phyloP scores from a whole-genome alignment of 2,797 vertebrate genomes.

The Microctenopoma steveboyesi region DNA sequence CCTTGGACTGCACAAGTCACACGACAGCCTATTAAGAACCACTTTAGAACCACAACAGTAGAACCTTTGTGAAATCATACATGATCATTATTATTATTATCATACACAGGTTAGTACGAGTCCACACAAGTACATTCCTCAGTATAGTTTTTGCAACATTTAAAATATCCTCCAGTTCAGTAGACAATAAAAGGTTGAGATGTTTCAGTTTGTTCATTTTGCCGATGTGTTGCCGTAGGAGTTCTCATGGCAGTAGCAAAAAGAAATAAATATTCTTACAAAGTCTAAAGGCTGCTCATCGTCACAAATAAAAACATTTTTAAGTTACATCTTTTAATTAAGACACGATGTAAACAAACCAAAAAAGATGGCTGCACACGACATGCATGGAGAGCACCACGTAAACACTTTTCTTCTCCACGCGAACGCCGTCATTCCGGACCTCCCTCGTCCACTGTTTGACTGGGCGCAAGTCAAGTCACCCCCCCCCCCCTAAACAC shows the following conservation, averaged over 20 bases:
- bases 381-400: conserved; percentile 69
- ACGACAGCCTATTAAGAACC: conserved; percentile 65
- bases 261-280: conserved; percentile 56
- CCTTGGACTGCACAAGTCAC: conserved; percentile 51
- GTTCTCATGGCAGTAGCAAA: conserved; percentile 69
- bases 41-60: conserved; percentile 69
- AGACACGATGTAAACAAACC: conserved; percentile 2
- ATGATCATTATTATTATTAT: conserved; percentile 45
- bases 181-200: conserved; percentile 45
- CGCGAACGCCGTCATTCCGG: background rate
- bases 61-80: conserved; percentile 57
- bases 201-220: conserved; percentile 63
- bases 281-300: conserved; percentile 53
- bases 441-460: conserved; percentile 16
- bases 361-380: conserved; percentile 60
- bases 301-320: conserved; percentile 38
- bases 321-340: conserved; percentile 37
- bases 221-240: conserved; percentile 50
- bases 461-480: conserved; percentile 26
- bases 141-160: conserved; percentile 70
- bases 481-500: conserved; percentile 11
- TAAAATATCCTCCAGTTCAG: conserved; percentile 62
- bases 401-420: conserved; percentile 55
- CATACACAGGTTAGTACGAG: conserved; percentile 71
- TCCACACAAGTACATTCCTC: conserved; percentile 82